A percentile compares a stretch with the other conserved stretches of the same genome.
phyloP scores from a whole-genome alignment of 2,797 vertebrate genomes.

The Crypturellus tataupa region DNA sequence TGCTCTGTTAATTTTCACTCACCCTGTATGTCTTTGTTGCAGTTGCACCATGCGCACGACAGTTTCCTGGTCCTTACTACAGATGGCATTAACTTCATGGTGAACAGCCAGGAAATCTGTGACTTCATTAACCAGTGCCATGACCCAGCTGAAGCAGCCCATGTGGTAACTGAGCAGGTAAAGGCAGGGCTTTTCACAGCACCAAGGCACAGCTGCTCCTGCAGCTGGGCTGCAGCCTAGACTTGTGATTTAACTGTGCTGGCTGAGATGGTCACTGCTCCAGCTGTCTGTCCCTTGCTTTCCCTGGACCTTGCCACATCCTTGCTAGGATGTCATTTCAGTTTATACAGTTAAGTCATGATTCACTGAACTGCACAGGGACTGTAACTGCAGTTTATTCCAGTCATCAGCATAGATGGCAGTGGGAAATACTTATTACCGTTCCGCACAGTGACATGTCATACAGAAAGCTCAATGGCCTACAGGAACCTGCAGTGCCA shows the following conservation, averaged over 20 bases:
- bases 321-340: background rate
- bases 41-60: slow-evolving; percentile 92
- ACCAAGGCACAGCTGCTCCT: background rate
- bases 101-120: slow-evolving; percentile 99
- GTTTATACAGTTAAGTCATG: background rate
- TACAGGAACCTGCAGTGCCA: background rate
- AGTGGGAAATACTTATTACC: background rate
- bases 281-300: background rate
- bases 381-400: background rate
- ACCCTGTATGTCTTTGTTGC: background rate
- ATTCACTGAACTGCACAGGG: background rate
- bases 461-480: background rate
- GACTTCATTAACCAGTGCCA: slow-evolving; percentile 94
- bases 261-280: background rate
- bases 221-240: background rate
- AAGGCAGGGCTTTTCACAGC: background rate
- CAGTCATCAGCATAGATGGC: background rate
- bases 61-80: slow-evolving; percentile 96
- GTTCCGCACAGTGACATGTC: background rate
- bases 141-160: slow-evolving; percentile 93
- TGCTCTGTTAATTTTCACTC: fast-evolving
- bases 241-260: background rate
- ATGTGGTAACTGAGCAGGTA: slow-evolving; percentile 95
- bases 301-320: background rate
- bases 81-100: slow-evolving; percentile 97